Conservation (phyloP, 1,140 invertebrate genomes). For the Dufourea novaeangliae region DNA sequence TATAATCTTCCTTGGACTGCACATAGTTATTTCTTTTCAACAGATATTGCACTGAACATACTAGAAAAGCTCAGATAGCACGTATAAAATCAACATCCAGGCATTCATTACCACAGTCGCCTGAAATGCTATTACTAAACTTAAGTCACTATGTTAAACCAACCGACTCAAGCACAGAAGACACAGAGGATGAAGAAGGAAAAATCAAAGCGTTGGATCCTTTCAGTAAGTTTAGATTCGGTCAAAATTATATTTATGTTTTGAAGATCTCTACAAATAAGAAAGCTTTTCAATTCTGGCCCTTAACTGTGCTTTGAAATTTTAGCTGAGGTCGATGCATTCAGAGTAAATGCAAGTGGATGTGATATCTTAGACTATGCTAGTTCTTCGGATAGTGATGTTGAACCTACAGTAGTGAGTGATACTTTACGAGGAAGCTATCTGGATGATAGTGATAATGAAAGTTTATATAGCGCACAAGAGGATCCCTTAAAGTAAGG, state of each 20-base stretch:
- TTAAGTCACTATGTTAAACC: slow-evolving; percentile 83
- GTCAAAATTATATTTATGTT: slow-evolving; percentile 5
- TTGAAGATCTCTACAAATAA: too few relatives aligned
- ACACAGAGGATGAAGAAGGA: slow-evolving; percentile 66
- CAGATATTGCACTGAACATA: slow-evolving; percentile 86
- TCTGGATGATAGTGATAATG: slow-evolving; percentile 88
- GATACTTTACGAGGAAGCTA: slow-evolving; percentile 86
- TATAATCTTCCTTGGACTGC: not conserved
- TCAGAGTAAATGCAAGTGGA: slow-evolving; percentile 82
- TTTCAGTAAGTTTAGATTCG: slow-evolving; percentile 80
- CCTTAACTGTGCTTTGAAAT: slow-evolving; percentile 33
- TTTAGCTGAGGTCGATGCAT: slow-evolving; percentile 84
- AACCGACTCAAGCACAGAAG: slow-evolving; percentile 68
- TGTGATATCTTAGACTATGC: slow-evolving; percentile 86
- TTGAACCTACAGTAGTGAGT: slow-evolving; percentile 84
- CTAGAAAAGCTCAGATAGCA: slow-evolving; percentile 83
- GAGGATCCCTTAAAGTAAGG: slow-evolving; percentile 90
- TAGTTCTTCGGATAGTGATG: slow-evolving; percentile 89
- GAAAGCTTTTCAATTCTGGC: not conserved
- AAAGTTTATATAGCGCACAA: slow-evolving; percentile 89
- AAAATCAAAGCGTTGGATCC: slow-evolving; percentile 80
- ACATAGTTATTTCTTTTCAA: slow-evolving; percentile 49
- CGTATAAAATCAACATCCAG: slow-evolving; percentile 83
- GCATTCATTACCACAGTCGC: slow-evolving; percentile 83
- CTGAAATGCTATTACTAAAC: slow-evolving; percentile 83